These are phyloP conservation scores for Byasa hedistus DNA, from an alignment of 2,888 invertebrate species.

Conservation along the genomic window DNA sequence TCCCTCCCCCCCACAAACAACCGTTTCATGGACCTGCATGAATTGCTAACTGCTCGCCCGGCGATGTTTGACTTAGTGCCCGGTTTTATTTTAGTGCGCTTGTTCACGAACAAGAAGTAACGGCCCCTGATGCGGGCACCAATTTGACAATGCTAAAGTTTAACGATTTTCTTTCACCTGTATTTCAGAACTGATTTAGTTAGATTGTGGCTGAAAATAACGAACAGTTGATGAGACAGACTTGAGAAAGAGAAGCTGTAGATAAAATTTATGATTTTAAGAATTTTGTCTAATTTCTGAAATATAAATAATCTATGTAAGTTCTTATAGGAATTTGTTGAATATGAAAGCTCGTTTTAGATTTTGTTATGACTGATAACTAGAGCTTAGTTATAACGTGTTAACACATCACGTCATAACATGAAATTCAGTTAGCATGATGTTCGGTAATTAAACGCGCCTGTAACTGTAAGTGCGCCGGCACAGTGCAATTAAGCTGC, in stretches of 20 bases:
- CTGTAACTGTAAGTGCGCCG: constrained; percentile 30
- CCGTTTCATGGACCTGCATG: constrained; percentile 31
- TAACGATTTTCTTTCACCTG: too few relatives aligned
- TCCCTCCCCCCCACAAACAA: not conserved
- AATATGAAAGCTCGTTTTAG: not conserved
- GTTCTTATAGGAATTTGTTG: not conserved
- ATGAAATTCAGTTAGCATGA: constrained; percentile 31
- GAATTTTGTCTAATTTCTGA: too few relatives aligned
- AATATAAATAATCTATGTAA: too few relatives aligned
- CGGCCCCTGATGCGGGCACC: not conserved
- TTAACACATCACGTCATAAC: constrained; percentile 27
- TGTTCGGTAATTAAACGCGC: constrained; percentile 32
- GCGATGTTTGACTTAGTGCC: constrained; percentile 32
- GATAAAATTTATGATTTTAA: too few relatives aligned
- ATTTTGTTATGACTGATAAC: not conserved
- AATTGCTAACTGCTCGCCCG: constrained; percentile 29
- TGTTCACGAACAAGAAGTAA: not conserved
- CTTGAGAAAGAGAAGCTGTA: not conserved
- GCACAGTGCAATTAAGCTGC: constrained; percentile 41
- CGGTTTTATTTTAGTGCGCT: constrained; percentile 19
- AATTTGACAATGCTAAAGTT: not conserved
- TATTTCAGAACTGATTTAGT: too few relatives aligned
- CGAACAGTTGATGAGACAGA: too few relatives aligned
- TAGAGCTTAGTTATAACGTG: constrained; percentile 22
- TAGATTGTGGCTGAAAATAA: too few relatives aligned